Evolutionary conservation across 2,797 vertebrate species (phyloP).

Genomic region (Cyprinodon diabolis): DNA sequence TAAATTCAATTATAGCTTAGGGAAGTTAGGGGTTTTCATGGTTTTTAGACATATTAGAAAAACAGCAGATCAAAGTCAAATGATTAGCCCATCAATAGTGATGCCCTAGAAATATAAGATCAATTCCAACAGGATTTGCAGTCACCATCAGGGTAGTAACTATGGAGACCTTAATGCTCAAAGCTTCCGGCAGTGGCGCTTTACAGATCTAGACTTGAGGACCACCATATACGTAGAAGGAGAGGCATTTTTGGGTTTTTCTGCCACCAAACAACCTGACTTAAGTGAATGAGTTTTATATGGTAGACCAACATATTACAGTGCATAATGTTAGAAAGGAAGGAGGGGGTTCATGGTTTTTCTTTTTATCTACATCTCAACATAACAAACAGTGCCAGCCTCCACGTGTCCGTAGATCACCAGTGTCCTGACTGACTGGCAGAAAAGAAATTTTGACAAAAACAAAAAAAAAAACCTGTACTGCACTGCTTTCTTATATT

Average conservation of each 20-base stretch:
- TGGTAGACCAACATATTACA: no score
- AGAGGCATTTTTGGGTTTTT: slow-evolving; percentile 89
- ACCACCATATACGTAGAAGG: slow-evolving; percentile 90
- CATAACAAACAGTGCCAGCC: no score
- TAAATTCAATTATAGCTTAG: background rate
- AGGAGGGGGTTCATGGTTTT: no score
- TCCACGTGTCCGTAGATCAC: no score
- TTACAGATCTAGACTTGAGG: slow-evolving; percentile 87
- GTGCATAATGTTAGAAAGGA: no score
- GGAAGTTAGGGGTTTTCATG: background rate
- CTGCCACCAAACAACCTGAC: background rate
- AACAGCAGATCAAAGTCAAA: background rate
- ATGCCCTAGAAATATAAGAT: no score
- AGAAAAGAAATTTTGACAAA: no score
- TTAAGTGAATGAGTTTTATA: background rate
- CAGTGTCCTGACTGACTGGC: no score
- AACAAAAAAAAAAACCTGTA: no score
- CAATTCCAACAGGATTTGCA: no score
- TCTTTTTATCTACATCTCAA: no score
- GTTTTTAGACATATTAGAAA: background rate
- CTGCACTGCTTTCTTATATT: no score
- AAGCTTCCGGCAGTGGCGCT: slow-evolving; percentile 84
- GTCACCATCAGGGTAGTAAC: slow-evolving; percentile 51
- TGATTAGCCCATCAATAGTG: background rate
- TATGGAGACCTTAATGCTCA: slow-evolving; percentile 84